These are phyloP conservation scores for Subanguina moxae DNA, from an alignment of 1,140 invertebrate genomes.

Conservation along the genomic window DNA sequence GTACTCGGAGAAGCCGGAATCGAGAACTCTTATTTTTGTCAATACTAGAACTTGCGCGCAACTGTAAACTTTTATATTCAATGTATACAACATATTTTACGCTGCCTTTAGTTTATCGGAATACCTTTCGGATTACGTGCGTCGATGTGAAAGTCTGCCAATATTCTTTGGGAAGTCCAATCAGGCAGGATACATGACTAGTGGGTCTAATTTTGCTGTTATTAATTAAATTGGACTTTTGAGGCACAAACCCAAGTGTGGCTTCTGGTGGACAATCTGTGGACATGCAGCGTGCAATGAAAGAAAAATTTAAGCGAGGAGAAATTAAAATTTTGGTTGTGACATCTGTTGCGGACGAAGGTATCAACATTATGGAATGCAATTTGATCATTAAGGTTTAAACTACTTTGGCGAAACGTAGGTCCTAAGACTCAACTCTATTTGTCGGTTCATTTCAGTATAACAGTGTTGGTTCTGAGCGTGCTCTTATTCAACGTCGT, in stretches of 20 bases:
- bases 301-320: constrained; percentile 30
- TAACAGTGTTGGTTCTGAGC: constrained; percentile 60
- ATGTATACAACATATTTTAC: neutral
- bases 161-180: constrained; percentile 22
- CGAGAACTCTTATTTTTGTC: constrained; percentile 45
- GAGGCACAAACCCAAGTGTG: constrained; percentile 38
- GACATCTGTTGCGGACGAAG: constrained; percentile 61
- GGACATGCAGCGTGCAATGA: constrained; percentile 23
- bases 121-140: constrained; percentile 21
- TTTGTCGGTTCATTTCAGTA: too few species aligned
- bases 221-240: neutral
- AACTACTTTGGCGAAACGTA: too few species aligned
- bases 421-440: too few species aligned
- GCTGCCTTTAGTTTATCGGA: constrained; percentile 21
- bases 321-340: constrained; percentile 47
- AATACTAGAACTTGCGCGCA: constrained; percentile 24
- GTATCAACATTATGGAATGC: constrained; percentile 60
- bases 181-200: constrained; percentile 20
- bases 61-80: neutral
- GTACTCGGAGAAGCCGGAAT: constrained; percentile 37
- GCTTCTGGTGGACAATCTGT: constrained; percentile 31
- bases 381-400: constrained; percentile 61
- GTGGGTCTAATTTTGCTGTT: constrained; percentile 1
- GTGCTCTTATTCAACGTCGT: constrained; percentile 60
- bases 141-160: neutral